Percentiles rank a stretch among this genome's conserved stretches.
These are phyloP conservation scores for Drosophila rubida DNA, from an alignment of 2,888 invertebrate species.

Conservation along the genomic window DNA sequence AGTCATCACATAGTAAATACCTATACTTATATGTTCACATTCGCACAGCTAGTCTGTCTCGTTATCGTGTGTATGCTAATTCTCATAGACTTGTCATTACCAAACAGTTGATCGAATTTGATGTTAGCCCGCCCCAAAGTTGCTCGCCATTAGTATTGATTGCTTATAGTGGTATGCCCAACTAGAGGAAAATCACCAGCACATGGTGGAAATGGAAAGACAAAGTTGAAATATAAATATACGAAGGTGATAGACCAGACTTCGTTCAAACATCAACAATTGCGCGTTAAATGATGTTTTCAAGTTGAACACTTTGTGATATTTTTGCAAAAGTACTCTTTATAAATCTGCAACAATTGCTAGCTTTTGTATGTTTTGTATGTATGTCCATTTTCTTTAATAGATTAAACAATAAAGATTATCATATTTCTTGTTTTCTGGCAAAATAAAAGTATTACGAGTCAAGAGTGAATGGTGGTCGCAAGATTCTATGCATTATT, in stretches of 20 bases:
- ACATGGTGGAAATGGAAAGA: slow-evolving; percentile 4
- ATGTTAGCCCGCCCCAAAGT: background rate
- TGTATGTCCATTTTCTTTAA: too few species aligned
- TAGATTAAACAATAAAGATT: too few species aligned
- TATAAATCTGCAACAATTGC: too few species aligned
- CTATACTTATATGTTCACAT: background rate
- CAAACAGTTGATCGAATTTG: slow-evolving; percentile 26
- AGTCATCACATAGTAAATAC: slow-evolving; percentile 32
- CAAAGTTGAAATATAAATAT: slow-evolving; percentile 1
- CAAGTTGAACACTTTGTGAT: too few species aligned
- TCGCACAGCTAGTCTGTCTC: slow-evolving; percentile 13
- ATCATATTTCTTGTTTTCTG: too few species aligned
- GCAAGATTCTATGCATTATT: background rate
- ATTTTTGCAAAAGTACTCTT: too few species aligned
- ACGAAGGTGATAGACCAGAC: background rate
- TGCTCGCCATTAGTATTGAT: slow-evolving; percentile 49
- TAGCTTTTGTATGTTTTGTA: too few species aligned
- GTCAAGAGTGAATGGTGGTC: too few species aligned
- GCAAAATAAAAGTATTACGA: too few species aligned
- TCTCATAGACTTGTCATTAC: slow-evolving; percentile 34
- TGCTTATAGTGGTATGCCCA: slow-evolving; percentile 4
- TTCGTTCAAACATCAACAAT: background rate
- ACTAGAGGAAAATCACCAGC: slow-evolving; percentile 25
- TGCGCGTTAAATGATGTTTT: too few species aligned
- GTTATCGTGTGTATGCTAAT: slow-evolving; percentile 50